Evolutionary conservation across 2,888 invertebrate species (phyloP), one percentile per base, ranked within the genome.

Genomic region (Hetaerina titia): DNA sequence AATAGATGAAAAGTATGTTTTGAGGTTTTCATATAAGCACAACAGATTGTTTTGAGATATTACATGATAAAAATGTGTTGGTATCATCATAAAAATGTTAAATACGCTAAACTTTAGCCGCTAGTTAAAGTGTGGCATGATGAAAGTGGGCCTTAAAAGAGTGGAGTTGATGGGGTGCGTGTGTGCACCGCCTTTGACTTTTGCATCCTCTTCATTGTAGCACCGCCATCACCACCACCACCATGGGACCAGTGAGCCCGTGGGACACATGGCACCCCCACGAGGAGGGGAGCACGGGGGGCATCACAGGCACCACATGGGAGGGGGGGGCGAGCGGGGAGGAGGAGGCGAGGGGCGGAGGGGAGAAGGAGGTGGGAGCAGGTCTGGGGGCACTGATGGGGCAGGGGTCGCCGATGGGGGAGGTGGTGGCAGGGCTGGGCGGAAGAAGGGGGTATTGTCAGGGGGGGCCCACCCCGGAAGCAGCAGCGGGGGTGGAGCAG

Each of bases 221-320:
- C 69, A 90, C 19, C 69, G 90, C 11, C 74, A 90, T 92, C 89
- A 87, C 17, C 94, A 89, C 63, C 90, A 94, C n/a, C 94, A 64
- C n/a, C 13, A 22, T 8, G 17, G 58, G 9, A 31, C 31, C 56
- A 88, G 96, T 92, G 96, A 95, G n/a, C 96, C 94, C 56, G 63
- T 60, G 31, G 81, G n/a, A 19, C 94, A 94, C 87, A 63, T 74
- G 8, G 19, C 64, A 7, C 64, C 90, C 45, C n/a, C 64, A 64
- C 63, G 90, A 45, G 63, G 64, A n/a, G 13, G 69, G 31, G 92
- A 74, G 7, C 69, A 92, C n/a, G 69, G 69, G 56, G 69, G 56
- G 56, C 90, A 64, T n/a, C 92, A 69, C n/a, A 69, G 56, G 45
- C 90, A 64, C 22, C 64, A 69, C 64, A 45, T 19, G 45, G 90